phyloP scores from a whole-genome alignment of 2,797 vertebrate species.

The Artibeus lituratus region DNA sequence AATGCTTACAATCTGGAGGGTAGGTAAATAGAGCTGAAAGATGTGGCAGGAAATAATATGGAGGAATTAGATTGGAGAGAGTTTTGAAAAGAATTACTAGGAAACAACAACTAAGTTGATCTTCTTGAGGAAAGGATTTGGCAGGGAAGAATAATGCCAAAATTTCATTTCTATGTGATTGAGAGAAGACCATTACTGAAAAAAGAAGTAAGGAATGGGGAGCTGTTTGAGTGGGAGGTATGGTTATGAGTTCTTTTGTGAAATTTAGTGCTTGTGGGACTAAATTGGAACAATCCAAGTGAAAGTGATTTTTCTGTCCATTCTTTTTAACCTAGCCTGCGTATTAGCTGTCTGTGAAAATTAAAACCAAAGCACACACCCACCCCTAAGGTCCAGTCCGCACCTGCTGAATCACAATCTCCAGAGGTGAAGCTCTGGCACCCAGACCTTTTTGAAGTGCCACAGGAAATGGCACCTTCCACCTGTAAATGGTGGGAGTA shows the following conservation, averaged over 20 bases:
- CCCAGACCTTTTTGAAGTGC: background rate
- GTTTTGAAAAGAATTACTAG: conserved; percentile 8
- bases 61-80: background rate
- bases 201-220: background rate
- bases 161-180: conserved; percentile 5
- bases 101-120: background rate
- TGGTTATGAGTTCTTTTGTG: conserved; percentile 17
- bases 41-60: background rate
- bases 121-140: conserved; percentile 11
- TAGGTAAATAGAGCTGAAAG: background rate
- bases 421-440: background rate
- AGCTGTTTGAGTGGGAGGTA: background rate
- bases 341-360: conserved; percentile 26
- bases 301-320: conserved; percentile 22
- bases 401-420: background rate
- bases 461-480: background rate
- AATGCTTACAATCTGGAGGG: background rate
- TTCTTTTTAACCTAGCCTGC: conserved; percentile 20
- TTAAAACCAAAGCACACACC: background rate
- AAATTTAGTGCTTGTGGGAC: conserved; percentile 26
- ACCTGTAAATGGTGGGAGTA: background rate
- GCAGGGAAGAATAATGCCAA: background rate
- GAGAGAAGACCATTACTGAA: conserved; percentile 31
- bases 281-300: background rate
- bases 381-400: background rate